Evolutionary conservation across 1,140 invertebrate genomes (phyloP).

Genomic region (Kradibia gibbosae): DNA sequence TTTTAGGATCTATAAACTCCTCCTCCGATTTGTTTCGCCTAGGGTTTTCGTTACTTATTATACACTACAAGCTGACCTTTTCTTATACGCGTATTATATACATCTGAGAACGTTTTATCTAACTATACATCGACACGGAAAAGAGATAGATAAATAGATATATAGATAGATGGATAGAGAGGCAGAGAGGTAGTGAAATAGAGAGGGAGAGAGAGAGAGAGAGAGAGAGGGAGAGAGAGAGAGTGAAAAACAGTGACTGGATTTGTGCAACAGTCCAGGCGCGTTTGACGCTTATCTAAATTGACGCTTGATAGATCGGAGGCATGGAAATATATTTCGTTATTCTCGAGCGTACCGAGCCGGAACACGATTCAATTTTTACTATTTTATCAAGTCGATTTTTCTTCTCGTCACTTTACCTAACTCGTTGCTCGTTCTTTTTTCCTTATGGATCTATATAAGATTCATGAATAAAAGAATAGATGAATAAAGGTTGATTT

Average conservation of each 20-base stretch:
- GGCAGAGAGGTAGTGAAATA: too few species aligned
- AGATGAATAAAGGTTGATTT: conserved; percentile 20
- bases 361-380: conserved; percentile 47
- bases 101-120: background rate
- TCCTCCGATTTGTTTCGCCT: conserved; percentile 35
- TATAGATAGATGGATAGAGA: background rate
- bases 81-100: background rate
- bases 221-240: background rate
- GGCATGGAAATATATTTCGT: conserved; percentile 29
- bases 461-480: conserved; percentile 47
- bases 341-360: conserved; percentile 26
- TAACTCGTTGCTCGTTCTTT: conserved; percentile 5
- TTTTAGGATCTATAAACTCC: conserved; percentile 3
- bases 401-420: conserved; percentile 45
- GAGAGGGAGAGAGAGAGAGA: background rate
- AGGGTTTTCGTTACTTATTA: background rate
- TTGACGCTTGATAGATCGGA: conserved; percentile 45
- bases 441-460: conserved; percentile 25
- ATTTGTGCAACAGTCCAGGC: conserved; percentile 45
- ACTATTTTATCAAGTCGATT: conserved; percentile 44
- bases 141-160: background rate
- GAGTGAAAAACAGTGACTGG: conserved; percentile 15
- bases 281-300: conserved; percentile 49
- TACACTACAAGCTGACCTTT: background rate
- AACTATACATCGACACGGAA: background rate